These are phyloP conservation scores for Tethya wilhelma DNA, from an alignment of 37 sponge, comb jelly and placozoan genomes.

Conservation along the genomic window DNA sequence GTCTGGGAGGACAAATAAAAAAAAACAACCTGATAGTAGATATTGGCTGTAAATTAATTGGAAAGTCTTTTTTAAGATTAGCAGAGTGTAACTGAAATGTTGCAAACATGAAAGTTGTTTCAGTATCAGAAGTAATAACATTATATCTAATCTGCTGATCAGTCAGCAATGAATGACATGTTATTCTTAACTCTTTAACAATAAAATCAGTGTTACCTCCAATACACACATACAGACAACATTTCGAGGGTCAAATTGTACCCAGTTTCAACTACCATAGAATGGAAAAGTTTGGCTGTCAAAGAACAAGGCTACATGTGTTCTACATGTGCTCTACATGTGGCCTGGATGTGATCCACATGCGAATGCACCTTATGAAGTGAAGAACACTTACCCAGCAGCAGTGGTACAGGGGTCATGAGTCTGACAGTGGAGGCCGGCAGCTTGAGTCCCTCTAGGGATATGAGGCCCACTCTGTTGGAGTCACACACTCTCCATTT, in stretches of 20 bases:
- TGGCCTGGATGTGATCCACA: not conserved
- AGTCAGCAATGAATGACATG: too few relatives aligned
- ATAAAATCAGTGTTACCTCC: too few relatives aligned
- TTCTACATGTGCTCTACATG: not conserved
- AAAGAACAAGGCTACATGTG: not conserved
- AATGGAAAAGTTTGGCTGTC: not conserved
- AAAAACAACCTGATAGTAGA: too few relatives aligned
- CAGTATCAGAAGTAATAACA: too few relatives aligned
- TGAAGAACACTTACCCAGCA: constrained; percentile 37
- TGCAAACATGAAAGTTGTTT: too few relatives aligned
- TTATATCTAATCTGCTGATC: too few relatives aligned
- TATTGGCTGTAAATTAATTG: too few relatives aligned
- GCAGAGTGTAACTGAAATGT: too few relatives aligned
- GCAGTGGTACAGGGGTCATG: constrained; percentile 49
- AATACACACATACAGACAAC: not conserved
- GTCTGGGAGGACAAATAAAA: too few relatives aligned
- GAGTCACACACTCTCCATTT: constrained; percentile 7
- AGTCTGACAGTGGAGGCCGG: constrained; percentile 10
- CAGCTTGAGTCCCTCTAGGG: constrained; percentile 37
- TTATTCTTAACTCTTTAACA: too few relatives aligned
- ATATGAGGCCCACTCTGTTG: constrained; percentile 3
- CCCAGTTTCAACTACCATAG: not conserved
- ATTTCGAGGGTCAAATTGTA: not conserved
- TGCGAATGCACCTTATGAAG: not conserved
- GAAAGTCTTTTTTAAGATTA: too few relatives aligned